phyloP scores from a whole-genome alignment of 1,140 invertebrate genomes.

The Araneus ventricosus region DNA sequence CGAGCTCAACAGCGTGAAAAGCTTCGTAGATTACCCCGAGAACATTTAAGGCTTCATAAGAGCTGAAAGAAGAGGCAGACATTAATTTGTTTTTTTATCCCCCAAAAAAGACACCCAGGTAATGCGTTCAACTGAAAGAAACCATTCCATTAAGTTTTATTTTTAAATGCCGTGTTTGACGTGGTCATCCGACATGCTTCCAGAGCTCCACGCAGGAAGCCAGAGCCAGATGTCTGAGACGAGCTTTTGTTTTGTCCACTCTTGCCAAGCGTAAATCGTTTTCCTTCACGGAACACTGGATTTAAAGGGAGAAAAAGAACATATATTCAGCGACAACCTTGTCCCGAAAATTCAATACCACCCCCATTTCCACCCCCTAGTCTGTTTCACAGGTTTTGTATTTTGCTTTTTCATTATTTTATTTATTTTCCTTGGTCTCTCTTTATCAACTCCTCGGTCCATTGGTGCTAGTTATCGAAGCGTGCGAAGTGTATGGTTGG shows the following conservation, averaged over 20 bases:
- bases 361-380: conserved; percentile 21
- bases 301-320: conserved; percentile 20
- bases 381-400: conserved; percentile 31
- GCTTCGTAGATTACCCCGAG: background rate
- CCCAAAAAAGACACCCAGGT: background rate
- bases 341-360: conserved; percentile 30
- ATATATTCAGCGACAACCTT: conserved; percentile 35
- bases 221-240: background rate
- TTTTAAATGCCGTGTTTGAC: conserved; percentile 21
- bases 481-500: background rate
- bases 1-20: background rate
- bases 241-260: background rate
- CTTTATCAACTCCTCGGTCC: conserved; percentile 38
- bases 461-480: conserved; percentile 25
- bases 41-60: background rate
- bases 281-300: background rate
- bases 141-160: conserved; percentile 11
- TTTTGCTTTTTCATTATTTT: background rate
- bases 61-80: background rate
- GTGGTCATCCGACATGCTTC: conserved; percentile 20
- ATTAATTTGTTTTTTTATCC: background rate
- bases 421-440: background rate
- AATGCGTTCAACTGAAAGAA: conserved; percentile 5
- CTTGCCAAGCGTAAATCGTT: conserved; percentile 49
- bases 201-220: background rate